These are phyloP conservation scores for Callyntrura guangdongensis DNA, from an alignment of 2,888 invertebrate species.

Conservation along the genomic window DNA sequence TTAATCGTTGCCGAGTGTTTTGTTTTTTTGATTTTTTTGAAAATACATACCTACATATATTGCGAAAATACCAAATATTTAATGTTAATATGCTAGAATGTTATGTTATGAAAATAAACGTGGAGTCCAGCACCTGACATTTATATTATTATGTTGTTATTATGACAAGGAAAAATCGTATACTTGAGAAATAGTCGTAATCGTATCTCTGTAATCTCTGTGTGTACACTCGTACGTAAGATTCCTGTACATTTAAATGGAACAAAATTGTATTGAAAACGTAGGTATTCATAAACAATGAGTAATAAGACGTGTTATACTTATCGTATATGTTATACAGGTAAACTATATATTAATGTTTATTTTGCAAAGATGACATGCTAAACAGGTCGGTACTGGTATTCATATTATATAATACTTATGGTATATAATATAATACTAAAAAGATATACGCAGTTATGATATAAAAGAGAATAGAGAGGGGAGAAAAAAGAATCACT, in stretches of 20 bases:
- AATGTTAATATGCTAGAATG: background rate
- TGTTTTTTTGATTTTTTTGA: background rate
- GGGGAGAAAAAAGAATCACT: background rate
- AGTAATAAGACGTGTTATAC: constrained; percentile 19
- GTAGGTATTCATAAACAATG: background rate
- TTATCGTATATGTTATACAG: constrained; percentile 28
- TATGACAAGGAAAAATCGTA: background rate
- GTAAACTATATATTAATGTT: background rate
- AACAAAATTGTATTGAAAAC: constrained; percentile 10
- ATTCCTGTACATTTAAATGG: constrained; percentile 18
- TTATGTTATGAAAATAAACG: background rate
- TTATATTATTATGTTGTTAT: background rate
- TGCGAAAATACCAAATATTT: constrained; percentile 35
- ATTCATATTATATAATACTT: background rate
- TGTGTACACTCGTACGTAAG: constrained; percentile 3
- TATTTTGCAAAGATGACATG: background rate
- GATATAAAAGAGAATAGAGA: background rate
- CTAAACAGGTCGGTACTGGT: constrained; percentile 24
- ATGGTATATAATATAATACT: background rate
- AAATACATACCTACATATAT: background rate
- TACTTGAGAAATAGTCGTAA: constrained; percentile 8
- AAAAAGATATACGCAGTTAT: background rate
- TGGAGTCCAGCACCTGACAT: constrained; percentile 32
- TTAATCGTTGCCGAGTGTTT: background rate
- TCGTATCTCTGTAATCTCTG: background rate